Evolutionary conservation across 1,140 invertebrate genomes (phyloP).

Genomic region (Battus philenor): DNA sequence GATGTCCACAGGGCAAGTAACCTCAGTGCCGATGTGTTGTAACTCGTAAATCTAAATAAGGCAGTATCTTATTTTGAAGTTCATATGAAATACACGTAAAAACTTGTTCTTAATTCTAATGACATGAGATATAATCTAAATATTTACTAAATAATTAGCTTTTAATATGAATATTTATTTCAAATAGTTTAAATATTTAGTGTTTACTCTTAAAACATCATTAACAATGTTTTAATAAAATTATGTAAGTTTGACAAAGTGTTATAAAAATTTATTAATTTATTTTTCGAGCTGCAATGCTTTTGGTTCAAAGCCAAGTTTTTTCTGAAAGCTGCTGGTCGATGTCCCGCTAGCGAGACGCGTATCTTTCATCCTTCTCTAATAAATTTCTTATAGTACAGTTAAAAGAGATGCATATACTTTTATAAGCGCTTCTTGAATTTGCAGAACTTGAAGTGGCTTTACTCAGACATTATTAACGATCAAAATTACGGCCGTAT

Average conservation of each 20-base stretch:
- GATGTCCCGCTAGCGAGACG: conserved; percentile 70
- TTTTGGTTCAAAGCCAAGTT: conserved; percentile 41
- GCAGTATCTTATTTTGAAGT: no score
- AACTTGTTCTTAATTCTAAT: no score
- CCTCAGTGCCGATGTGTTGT: conserved; percentile 39
- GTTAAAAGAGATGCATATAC: conserved; percentile 40
- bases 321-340: conserved; percentile 74
- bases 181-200: no score
- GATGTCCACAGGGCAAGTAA: conserved; percentile 74
- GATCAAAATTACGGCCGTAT: conserved; percentile 61
- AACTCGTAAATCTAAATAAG: conserved; percentile 25
- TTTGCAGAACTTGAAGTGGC: conserved; percentile 67
- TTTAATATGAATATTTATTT: no score
- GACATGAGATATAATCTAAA: no score
- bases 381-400: conserved; percentile 27
- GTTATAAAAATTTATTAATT: conserved; percentile 2
- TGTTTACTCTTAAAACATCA: no score
- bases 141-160: no score
- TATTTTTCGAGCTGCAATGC: conserved; percentile 45
- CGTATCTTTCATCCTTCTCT: conserved; percentile 43
- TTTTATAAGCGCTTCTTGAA: conserved; percentile 26
- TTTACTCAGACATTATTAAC: conserved; percentile 64
- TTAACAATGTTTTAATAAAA: no score
- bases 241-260: neutral
- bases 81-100: no score